Evolutionary conservation across 2,797 vertebrate species (phyloP).

Genomic region (Hippocampus kuda): DNA sequence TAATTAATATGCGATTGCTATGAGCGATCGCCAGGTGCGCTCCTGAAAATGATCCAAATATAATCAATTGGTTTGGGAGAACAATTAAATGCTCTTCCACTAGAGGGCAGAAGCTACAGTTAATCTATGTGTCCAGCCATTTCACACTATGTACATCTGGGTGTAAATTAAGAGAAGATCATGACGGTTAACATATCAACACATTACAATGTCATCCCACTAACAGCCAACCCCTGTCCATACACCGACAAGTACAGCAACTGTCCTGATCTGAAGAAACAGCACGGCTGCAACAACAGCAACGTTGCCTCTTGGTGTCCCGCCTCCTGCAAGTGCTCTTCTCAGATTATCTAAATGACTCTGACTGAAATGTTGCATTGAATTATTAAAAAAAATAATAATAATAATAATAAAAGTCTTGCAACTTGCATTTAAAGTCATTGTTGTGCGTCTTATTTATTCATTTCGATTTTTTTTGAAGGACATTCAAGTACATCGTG

Average conservation of each 20-base stretch:
- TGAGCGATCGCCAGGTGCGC: neutral
- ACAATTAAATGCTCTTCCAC: too few relatives aligned
- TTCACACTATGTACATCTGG: too few relatives aligned
- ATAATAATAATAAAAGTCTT: neutral
- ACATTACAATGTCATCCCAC: neutral
- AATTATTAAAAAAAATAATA: neutral
- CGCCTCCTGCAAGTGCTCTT: slow-evolving; percentile 42
- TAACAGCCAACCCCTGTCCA: slow-evolving; percentile 41
- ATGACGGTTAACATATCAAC: neutral
- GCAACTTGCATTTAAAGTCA: neutral
- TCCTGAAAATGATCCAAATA: neutral
- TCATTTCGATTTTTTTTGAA: too few relatives aligned
- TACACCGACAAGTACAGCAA: slow-evolving; percentile 31
- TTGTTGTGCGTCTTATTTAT: too few relatives aligned
- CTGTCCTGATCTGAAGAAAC: slow-evolving; percentile 26
- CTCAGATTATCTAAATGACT: slow-evolving; percentile 24
- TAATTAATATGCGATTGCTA: too few relatives aligned
- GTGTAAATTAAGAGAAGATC: too few relatives aligned
- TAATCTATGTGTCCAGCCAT: too few relatives aligned
- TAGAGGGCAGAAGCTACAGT: too few relatives aligned
- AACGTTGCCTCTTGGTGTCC: slow-evolving; percentile 32
- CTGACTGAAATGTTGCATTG: slow-evolving; percentile 4
- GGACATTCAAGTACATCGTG: too few relatives aligned
- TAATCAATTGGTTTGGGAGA: neutral
- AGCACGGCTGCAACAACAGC: slow-evolving; percentile 15